Evolutionary conservation across 2,797 vertebrate genomes (phyloP).

Genomic region (Acipenser ruthenus): DNA sequence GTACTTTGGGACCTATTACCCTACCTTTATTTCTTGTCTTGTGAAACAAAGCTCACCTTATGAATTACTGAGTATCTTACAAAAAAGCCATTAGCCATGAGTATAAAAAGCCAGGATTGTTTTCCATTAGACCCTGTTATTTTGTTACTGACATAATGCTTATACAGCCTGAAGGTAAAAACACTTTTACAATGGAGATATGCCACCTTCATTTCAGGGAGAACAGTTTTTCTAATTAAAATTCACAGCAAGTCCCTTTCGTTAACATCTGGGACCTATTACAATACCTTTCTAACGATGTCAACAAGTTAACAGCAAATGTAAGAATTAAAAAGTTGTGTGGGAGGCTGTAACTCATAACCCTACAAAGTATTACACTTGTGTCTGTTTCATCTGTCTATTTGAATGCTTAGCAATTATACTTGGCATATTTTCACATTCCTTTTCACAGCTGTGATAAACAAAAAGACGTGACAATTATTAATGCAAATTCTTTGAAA

Average conservation of each 20-base stretch:
- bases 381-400: conserved; percentile 3
- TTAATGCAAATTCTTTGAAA: conserved; percentile 1
- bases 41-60: too few relatives aligned
- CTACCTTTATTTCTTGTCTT: background rate
- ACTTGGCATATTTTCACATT: conserved; percentile 5
- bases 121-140: background rate
- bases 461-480: conserved; percentile 3
- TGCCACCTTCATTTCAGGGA: background rate
- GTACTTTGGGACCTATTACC: background rate
- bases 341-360: background rate
- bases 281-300: background rate
- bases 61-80: too few relatives aligned
- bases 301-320: background rate
- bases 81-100: too few relatives aligned
- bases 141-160: background rate
- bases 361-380: conserved; percentile 1
- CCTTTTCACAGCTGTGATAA: conserved; percentile 4
- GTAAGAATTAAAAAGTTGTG: background rate
- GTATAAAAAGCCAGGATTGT: too few relatives aligned
- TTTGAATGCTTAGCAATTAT: conserved; percentile 10
- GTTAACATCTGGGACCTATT: conserved; percentile 5
- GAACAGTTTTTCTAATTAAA: background rate
- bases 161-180: background rate
- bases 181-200: background rate
- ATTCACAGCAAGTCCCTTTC: background rate